phyloP scores from a whole-genome alignment of 2,797 vertebrate genomes.

The Eulemur coronatus region DNA sequence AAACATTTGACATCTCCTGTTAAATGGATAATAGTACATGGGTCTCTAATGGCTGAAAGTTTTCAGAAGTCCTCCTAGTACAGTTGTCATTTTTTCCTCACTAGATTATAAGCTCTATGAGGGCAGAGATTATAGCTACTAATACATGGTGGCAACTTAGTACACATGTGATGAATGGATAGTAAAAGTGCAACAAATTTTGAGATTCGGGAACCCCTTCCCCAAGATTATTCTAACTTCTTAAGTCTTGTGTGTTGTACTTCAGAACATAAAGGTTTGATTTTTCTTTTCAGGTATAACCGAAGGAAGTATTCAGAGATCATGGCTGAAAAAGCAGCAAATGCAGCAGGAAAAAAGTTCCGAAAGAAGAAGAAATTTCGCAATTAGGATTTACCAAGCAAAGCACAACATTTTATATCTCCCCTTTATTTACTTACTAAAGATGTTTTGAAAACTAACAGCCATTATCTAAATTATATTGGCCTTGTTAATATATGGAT shows the following conservation, averaged over 20 bases:
- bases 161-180: background rate
- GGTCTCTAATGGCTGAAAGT: background rate
- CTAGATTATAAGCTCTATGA: background rate
- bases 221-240: background rate
- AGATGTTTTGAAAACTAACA: slow-evolving; percentile 51
- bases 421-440: slow-evolving; percentile 39
- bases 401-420: slow-evolving; percentile 52
- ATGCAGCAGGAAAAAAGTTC: slow-evolving; percentile 91
- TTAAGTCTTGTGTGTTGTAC: background rate
- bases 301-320: slow-evolving; percentile 95
- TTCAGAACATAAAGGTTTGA: slow-evolving; percentile 61
- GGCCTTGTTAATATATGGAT: background rate
- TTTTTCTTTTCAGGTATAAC: slow-evolving; percentile 90
- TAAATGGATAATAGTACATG: background rate
- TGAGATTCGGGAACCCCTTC: background rate
- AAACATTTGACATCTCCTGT: background rate
- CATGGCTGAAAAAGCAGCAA: slow-evolving; percentile 91
- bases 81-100: background rate
- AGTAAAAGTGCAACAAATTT: background rate
- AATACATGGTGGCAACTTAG: background rate
- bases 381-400: slow-evolving; percentile 84
- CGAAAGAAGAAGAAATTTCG: slow-evolving; percentile 92
- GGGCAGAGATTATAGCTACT: background rate
- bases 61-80: background rate
- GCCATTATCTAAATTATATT: background rate